Base-by-base conservation (phyloP, 2,888 invertebrate genomes). In the Tryphoninae sp. region DNA sequence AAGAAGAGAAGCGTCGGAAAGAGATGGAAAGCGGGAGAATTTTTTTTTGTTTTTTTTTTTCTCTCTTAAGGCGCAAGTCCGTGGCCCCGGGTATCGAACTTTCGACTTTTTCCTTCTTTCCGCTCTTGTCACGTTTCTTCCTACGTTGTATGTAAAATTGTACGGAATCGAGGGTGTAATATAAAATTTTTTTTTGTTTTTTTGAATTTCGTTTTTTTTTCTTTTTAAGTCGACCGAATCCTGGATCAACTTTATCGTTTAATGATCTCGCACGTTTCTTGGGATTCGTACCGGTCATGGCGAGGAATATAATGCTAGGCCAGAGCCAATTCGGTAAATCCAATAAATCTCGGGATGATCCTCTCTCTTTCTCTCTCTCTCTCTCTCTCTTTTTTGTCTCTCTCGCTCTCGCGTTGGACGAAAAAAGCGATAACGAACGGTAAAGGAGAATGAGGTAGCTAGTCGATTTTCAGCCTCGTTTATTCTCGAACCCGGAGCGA, bases 301-400 rank as follows among this genome's bases (percentile, higher is more conserved):
- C 83, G 82, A 83, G 84, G 33, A 83, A 85, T 84, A 88, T 87
- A 87, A 87, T 84, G 81, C 83, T 80, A 80, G 81, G 80, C 80
- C 82, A 80, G n/a, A 58, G 76, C 45, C 67, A 61, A 77, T 73
- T 77, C 72, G 61, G 55, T 67, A 62, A 78, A 69, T 78, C 73
- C 23, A 49, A 73, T 74, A 78, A 77, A 81, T 77, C 77, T 78
- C 26, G 42, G 22, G 76, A 80, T 75, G 49, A 68, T 73, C 77
- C 80, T 23, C 45, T 33, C 33, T 33, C 6, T 33, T 6, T 33
- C 33, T 33, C 6, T 23, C 11, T 45, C 13, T 13, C 45, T 45
- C 2, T 4, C 0, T 42, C 11, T 26, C 40, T n/a, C 1, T 26
- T 26, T 3, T 26, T 26, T 19, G 19, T 23, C 11, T 45, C 45